A percentile compares a stretch with the other conserved stretches of the same genome.
phyloP scores from a whole-genome alignment of 2,797 vertebrate genomes.

The Tolypeutes matacus region DNA sequence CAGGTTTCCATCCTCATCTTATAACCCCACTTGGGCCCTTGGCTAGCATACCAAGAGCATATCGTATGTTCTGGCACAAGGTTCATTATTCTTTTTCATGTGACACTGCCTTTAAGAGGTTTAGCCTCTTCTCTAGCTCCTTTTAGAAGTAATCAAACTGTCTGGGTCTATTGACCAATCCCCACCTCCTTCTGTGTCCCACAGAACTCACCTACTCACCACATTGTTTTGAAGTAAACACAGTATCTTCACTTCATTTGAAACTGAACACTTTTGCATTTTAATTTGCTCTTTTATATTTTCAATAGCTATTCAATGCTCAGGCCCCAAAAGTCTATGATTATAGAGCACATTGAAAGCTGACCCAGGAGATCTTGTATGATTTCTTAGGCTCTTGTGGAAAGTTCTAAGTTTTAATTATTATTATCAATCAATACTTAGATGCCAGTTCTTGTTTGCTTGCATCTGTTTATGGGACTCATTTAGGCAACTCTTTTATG shows the following conservation, averaged over 20 bases:
- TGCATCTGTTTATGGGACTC: slow-evolving; percentile 35
- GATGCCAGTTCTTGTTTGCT: slow-evolving; percentile 63
- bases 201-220: background rate
- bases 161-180: background rate
- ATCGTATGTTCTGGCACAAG: slow-evolving; percentile 21
- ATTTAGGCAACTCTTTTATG: slow-evolving; percentile 34
- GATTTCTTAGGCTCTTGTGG: slow-evolving; percentile 11
- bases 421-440: slow-evolving; percentile 33
- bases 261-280: background rate
- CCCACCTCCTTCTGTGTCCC: background rate
- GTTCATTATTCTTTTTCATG: background rate
- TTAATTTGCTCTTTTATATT: slow-evolving; percentile 50
- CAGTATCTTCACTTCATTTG: background rate
- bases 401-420: slow-evolving; percentile 46
- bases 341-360: background rate
- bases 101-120: background rate
- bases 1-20: background rate
- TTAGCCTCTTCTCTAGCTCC: background rate
- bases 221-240: slow-evolving; percentile 28
- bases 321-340: background rate
- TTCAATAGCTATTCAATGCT: background rate
- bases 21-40: background rate
- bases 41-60: background rate
- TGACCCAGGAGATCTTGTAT: background rate
- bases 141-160: slow-evolving; percentile 22